Base-by-base conservation (phyloP, 2,113 vertebrate species). In the Oreochromis aureus region DNA sequence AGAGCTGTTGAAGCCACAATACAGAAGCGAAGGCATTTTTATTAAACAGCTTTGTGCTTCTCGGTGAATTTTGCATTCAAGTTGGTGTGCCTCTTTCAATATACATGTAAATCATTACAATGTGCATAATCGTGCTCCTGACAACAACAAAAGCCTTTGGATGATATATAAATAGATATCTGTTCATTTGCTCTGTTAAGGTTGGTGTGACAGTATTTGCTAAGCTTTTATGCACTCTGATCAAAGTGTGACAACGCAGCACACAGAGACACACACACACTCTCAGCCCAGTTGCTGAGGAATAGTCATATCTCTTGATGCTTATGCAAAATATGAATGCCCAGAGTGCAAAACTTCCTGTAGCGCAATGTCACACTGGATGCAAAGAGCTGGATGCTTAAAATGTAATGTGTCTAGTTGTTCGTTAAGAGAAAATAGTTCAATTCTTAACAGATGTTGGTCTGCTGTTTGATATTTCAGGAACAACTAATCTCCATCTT, bases 401-500 rank as follows among this genome's bases (percentile, higher is more conserved):
- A 32, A 87, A 48, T 69, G 71, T 55, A 87, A 91, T 53, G 18
- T 36, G 80, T 83, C 51, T 78, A 54, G 87, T 89, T 55, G 10
- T 66, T 78, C n/a, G 27, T 63, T 87, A 39, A 83, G 69, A 84
- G 46, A 86, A 89, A 92, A 82, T 63, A 83, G 78, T 69, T 82
- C 58, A 89, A 83, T 86, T 82, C 86, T 53, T 51, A 91, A 88
- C 91, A 92, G 93, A 94, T 93, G 88, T 87, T 27, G 80, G 22
- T 82, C 48, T 86, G 84, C 15, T 44, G 41, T 82, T 83, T 66
- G 71, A 71, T 80, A 63, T 86, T 84, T 86, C 83, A 83, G 81
- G 36, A 84, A 63, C 61, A 71, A 63, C 82, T 91, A 55, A 78
- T 78, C 84, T 89, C 56, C 51, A 63, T 87, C 32, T 82, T 51